Conservation (phyloP, 2,797 vertebrate species). For the Melopsittacus undulatus region DNA sequence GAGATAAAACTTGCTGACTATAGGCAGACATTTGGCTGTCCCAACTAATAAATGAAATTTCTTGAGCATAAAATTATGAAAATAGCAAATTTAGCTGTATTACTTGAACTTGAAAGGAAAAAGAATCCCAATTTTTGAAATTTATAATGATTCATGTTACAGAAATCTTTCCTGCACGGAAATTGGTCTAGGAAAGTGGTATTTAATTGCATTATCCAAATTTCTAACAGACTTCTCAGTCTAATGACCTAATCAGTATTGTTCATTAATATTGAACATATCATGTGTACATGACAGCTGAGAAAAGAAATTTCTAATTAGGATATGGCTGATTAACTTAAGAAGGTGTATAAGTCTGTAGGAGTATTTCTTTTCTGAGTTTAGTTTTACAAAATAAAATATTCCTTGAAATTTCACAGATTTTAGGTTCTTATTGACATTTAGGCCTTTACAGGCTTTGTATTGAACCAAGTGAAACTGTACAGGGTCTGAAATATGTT, state of each 20-base stretch:
- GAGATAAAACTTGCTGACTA: not conserved
- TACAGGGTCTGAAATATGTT: not conserved
- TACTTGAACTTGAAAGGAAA: not conserved
- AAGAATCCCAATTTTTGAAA: not conserved
- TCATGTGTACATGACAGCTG: not conserved
- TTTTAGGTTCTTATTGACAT: not conserved
- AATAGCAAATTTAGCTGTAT: not conserved
- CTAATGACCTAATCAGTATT: not conserved
- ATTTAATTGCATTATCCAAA: not conserved
- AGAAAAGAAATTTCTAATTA: not conserved
- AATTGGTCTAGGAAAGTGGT: not conserved
- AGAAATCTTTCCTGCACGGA: not conserved
- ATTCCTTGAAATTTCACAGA: not conserved
- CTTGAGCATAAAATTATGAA: not conserved
- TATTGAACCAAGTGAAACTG: not conserved
- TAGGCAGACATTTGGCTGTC: not conserved
- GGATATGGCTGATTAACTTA: not conserved
- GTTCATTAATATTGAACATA: not conserved
- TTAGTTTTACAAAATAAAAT: not conserved
- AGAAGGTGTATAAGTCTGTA: not conserved
- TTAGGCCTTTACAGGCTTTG: not conserved
- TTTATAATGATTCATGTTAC: not conserved
- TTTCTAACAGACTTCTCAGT: not conserved
- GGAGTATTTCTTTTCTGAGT: not conserved
- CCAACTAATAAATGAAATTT: not conserved